These are phyloP conservation scores for Periophthalmus modestus DNA, from an alignment of 2,113 vertebrate species.

Conservation along the genomic window DNA sequence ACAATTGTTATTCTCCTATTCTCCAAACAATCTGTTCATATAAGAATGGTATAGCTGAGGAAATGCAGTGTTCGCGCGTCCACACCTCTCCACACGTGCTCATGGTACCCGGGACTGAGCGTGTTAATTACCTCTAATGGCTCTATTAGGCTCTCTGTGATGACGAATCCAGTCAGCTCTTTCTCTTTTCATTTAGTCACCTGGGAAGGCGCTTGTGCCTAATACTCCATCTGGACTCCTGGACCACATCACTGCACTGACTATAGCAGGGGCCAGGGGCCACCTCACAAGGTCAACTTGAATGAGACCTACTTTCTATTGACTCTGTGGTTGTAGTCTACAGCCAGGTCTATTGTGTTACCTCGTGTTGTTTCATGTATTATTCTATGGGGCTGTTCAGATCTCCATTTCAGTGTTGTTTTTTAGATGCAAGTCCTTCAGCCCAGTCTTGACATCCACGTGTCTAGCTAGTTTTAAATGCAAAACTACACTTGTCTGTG, in stretches of 20 bases:
- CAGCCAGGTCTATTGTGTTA: background rate
- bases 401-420: background rate
- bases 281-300: constrained; percentile 55
- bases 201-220: constrained; percentile 23
- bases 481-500: background rate
- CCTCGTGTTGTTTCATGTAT: background rate
- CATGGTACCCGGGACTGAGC: constrained; percentile 40
- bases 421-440: background rate
- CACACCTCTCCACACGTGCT: constrained; percentile 35
- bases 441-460: background rate
- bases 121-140: constrained; percentile 74
- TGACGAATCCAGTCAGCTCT: constrained; percentile 67
- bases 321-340: background rate
- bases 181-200: constrained; percentile 51
- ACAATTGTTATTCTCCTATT: constrained; percentile 38
- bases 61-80: background rate
- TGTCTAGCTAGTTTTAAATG: background rate
- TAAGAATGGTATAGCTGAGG: constrained; percentile 24
- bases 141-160: constrained; percentile 61
- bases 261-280: constrained; percentile 17
- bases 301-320: constrained; percentile 9
- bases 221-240: constrained; percentile 11
- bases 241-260: constrained; percentile 12
- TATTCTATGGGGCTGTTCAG: background rate
- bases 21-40: constrained; percentile 35